Base-by-base conservation (phyloP, 1,140 invertebrate species). In the Pomacea maculata region DNA sequence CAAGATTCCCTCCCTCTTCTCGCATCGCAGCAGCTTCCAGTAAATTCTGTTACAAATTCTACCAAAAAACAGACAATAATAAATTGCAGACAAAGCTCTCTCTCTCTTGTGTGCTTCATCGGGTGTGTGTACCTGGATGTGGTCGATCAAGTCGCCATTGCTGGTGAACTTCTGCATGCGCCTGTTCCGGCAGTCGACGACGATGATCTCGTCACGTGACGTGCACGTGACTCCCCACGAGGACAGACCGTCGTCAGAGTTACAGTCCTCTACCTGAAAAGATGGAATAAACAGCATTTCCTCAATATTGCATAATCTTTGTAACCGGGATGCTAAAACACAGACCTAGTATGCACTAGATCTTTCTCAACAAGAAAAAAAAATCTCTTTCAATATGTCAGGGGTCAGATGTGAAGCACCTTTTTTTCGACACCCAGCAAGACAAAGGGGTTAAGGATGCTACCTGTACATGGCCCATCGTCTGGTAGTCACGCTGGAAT, bases 211-310 rank as follows among this genome's bases (percentile, higher is more conserved):
- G 72, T 87, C 89, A 21, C 82, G 74, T 67, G 84, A 75, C 2
- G 86, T 88, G 77, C 87, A 88, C 12, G 87, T 84, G 12, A 90
- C 87, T 15, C 89, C 89, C 86, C 88, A 88, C 8, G 83, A 84
- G 10, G 83, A 85, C 52, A 87, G 71, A 2, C 87, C 87, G n/a
- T 84, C 83, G 70, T 87, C 85, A 6, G 80, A 77, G n/a, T 80
- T 81, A 17, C 83, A 85, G 14, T 85, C 86, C 34, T 89, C 86
- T 15, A 87, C 75, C 77, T 78, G 67, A 17, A 12, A 21, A 45
- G 1, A 21, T 17, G 19, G 52, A 74, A 4, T 2, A 52, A 21
- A 0, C 72, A 74, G 29, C 34, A 34, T 54, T 65, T 65, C 3
- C 34, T 45, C 34, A 0, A 1, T 45, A 1, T 45, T 45, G 34